phyloP scores from a whole-genome alignment of 2,113 vertebrate genomes.

The Chaetodon trifascialis region DNA sequence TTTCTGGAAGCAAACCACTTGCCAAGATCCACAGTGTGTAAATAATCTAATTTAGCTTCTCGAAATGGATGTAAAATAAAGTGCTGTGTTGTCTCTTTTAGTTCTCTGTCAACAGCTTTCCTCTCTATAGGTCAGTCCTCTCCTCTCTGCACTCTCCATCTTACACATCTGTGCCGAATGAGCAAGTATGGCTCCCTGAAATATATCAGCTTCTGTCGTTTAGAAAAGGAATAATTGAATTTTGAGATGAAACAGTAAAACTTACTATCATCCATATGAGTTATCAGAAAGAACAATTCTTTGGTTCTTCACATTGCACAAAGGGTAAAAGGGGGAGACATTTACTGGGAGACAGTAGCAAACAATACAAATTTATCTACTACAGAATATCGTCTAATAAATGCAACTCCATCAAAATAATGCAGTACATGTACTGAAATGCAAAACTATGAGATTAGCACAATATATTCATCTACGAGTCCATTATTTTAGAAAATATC shows the following conservation, averaged over 20 bases:
- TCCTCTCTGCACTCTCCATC: slow-evolving; percentile 15
- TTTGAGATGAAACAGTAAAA: slow-evolving; percentile 42
- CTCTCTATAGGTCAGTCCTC: slow-evolving; percentile 21
- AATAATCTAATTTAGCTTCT: slow-evolving; percentile 49
- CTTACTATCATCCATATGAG: slow-evolving; percentile 17
- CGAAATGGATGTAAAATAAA: slow-evolving; percentile 48
- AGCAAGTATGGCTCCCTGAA: slow-evolving; percentile 63
- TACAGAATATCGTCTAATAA: slow-evolving; percentile 60
- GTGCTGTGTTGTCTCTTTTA: slow-evolving; percentile 29
- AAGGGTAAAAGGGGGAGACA: slow-evolving; percentile 60
- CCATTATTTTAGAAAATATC: slow-evolving; percentile 81
- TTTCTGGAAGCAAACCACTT: slow-evolving; percentile 40
- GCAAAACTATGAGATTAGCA: slow-evolving; percentile 73
- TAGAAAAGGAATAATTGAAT: slow-evolving; percentile 46
- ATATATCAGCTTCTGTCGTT: slow-evolving; percentile 40
- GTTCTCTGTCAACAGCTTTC: slow-evolving; percentile 15
- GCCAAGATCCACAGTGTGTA: slow-evolving; percentile 42
- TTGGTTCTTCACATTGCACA: slow-evolving; percentile 82
- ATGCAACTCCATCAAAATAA: slow-evolving; percentile 69
- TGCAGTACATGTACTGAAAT: slow-evolving; percentile 64
- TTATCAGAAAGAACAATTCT: slow-evolving; percentile 72
- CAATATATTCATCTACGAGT: slow-evolving; percentile 72
- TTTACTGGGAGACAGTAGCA: slow-evolving; percentile 66
- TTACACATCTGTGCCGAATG: slow-evolving; percentile 34
- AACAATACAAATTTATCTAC: slow-evolving; percentile 69